Evolutionary conservation across 2,888 invertebrate genomes (phyloP), one percentile per base, ranked within the genome.

Genomic region (Ophion obscuratus): DNA sequence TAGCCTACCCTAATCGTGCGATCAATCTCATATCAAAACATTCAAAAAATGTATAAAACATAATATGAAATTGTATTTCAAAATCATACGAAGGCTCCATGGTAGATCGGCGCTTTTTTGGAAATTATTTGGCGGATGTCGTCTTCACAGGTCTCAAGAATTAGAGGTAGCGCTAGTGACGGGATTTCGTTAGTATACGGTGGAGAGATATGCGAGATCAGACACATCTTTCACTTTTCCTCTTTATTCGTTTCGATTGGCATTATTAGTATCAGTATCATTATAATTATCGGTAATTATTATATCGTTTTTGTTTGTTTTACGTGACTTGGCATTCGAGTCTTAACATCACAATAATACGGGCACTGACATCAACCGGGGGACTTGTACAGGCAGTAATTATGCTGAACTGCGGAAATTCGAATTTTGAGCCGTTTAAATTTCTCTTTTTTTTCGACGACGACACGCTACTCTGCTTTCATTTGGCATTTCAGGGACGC

Each of bases 271-370:
- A 78, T 78, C 27, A 61, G 59, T 68, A 27, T 47, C 64, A 57
- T 61, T 78, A n/a, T 11, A 47, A 68, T 78, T 68, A 68, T 36
- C 31, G 57, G 31, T 74, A 61, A n/a, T 74, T 61, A 74, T 64
- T 76, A 64, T 76, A 64, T 76, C 31, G 53, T 67, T 77, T 76
- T 53, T 27, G 31, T 47, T 20, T 80, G 47, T 66, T 80, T 67
- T 81, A 44, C 66, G 67, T 67, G 57, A 66, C 71, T 77, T 67
- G 66, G 81, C 81, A 67, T 74, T n/a, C 53, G 40, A 36, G 44
- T 67, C 17, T 59, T 81, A 64, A 74, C 66, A 81, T 81, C 74
- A 81, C 81, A 74, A 81, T 81, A 73, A 59, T 36, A 67, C 81
- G 73, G 57, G 66, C 74, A 74, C 74, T 81, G 81, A 74, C 81